phyloP scores from a whole-genome alignment of 2,888 invertebrate genomes.

The Amiota mariae region DNA sequence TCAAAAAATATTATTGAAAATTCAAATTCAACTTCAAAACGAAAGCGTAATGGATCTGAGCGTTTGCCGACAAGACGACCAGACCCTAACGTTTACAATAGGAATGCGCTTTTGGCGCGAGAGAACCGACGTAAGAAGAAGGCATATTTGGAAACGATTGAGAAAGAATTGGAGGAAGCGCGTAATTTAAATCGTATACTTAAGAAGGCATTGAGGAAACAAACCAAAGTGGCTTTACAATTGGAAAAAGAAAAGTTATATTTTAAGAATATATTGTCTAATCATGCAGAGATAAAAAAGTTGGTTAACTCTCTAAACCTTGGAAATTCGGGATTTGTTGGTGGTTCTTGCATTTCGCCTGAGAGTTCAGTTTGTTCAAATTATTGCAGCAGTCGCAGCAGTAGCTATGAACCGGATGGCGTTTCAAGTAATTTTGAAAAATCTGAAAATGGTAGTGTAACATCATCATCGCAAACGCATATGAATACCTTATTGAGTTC shows the following conservation, averaged over 20 bases:
- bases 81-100: constrained; percentile 70
- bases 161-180: constrained; percentile 74
- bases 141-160: constrained; percentile 76
- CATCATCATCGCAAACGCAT: constrained; percentile 41
- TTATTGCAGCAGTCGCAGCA: constrained; percentile 41
- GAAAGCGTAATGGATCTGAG: constrained; percentile 39
- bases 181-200: constrained; percentile 74
- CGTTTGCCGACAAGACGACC: constrained; percentile 69
- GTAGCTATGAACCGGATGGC: constrained; percentile 44
- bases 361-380: constrained; percentile 46
- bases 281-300: constrained; percentile 75
- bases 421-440: constrained; percentile 42
- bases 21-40: constrained; percentile 29
- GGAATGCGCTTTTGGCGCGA: constrained; percentile 78
- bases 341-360: constrained; percentile 37
- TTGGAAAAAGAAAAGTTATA: constrained; percentile 76
- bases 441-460: constrained; percentile 43
- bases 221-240: constrained; percentile 74
- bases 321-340: constrained; percentile 15
- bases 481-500: constrained; percentile 41
- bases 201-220: constrained; percentile 74
- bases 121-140: constrained; percentile 79
- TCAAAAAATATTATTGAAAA: neutral
- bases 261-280: constrained; percentile 76
- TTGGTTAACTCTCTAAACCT: constrained; percentile 74